Evolutionary conservation across 2,888 invertebrate genomes (phyloP).

Genomic region (Drosophila rubida): DNA sequence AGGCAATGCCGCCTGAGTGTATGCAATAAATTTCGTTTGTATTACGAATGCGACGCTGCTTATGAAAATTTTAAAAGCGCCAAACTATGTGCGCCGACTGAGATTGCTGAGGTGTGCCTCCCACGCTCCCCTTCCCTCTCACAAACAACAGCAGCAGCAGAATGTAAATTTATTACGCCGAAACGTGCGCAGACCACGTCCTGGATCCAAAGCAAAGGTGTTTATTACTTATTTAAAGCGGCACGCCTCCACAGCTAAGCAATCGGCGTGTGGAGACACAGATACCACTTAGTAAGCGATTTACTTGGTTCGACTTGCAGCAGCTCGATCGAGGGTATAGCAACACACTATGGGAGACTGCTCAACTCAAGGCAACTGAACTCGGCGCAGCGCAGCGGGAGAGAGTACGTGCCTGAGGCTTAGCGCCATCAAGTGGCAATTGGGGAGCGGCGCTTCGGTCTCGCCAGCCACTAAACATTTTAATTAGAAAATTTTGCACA

Average conservation of each 20-base stretch:
- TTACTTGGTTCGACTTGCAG: neutral
- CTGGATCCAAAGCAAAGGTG: constrained; percentile 52
- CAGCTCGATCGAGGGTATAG: constrained; percentile 24
- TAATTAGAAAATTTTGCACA: constrained; percentile 76
- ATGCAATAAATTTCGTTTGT: constrained; percentile 74
- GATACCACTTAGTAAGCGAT: neutral
- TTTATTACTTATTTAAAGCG: constrained; percentile 76
- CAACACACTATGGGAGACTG: constrained; percentile 22
- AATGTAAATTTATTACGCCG: constrained; percentile 71
- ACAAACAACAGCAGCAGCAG: constrained; percentile 33
- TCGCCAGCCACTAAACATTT: constrained; percentile 72
- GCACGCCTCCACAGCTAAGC: constrained; percentile 31
- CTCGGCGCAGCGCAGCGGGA: constrained; percentile 53
- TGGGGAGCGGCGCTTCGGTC: constrained; percentile 26
- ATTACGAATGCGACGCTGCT: constrained; percentile 70
- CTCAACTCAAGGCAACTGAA: constrained; percentile 5
- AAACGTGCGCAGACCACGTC: constrained; percentile 41
- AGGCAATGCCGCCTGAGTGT: constrained; percentile 71
- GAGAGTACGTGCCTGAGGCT: constrained; percentile 69
- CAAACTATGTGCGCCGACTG: constrained; percentile 69
- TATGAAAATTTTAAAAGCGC: constrained; percentile 76
- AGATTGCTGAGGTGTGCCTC: constrained; percentile 50
- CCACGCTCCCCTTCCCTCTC: neutral
- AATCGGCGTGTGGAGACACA: neutral
- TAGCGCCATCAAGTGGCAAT: constrained; percentile 59